These are phyloP conservation scores for Bostrychus sinensis DNA, from an alignment of 2,113 vertebrate species.

Conservation along the genomic window DNA sequence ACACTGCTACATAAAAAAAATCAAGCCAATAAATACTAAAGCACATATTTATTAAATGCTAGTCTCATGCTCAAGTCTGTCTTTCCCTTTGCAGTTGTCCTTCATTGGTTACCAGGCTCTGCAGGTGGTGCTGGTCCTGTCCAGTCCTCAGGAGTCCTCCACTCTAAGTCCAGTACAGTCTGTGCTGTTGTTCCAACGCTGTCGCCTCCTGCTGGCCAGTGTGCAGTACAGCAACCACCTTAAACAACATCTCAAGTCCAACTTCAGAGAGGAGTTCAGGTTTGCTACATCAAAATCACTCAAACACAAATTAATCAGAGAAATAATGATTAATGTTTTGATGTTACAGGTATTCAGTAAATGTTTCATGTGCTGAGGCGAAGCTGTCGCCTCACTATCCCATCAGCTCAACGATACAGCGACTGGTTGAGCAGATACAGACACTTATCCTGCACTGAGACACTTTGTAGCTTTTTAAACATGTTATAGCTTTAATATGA, in stretches of 20 bases:
- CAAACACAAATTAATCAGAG: background rate
- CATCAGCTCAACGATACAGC: conserved; percentile 68
- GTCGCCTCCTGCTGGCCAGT: conserved; percentile 79
- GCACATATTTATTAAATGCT: no score
- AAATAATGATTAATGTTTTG: background rate
- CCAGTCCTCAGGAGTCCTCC: conserved; percentile 31
- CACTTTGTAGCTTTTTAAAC: background rate
- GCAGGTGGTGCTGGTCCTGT: conserved; percentile 72
- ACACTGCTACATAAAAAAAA: background rate
- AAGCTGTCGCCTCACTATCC: conserved; percentile 76
- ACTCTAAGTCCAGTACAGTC: conserved; percentile 70
- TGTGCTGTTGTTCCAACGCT: conserved; percentile 81
- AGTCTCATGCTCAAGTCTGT: background rate
- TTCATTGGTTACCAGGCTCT: conserved; percentile 78
- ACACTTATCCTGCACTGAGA: conserved; percentile 62
- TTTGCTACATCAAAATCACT: conserved; percentile 38
- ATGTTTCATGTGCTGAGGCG: conserved; percentile 59
- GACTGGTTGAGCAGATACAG: conserved; percentile 72
- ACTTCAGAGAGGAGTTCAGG: conserved; percentile 84
- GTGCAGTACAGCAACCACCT: conserved; percentile 76
- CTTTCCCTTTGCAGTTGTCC: conserved; percentile 21
- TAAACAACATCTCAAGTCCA: conserved; percentile 65
- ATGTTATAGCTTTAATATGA: background rate
- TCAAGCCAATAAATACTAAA: no score
- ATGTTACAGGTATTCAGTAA: conserved; percentile 77